Conservation (phyloP, 2,888 invertebrate species). For the Agrochola macilenta region DNA sequence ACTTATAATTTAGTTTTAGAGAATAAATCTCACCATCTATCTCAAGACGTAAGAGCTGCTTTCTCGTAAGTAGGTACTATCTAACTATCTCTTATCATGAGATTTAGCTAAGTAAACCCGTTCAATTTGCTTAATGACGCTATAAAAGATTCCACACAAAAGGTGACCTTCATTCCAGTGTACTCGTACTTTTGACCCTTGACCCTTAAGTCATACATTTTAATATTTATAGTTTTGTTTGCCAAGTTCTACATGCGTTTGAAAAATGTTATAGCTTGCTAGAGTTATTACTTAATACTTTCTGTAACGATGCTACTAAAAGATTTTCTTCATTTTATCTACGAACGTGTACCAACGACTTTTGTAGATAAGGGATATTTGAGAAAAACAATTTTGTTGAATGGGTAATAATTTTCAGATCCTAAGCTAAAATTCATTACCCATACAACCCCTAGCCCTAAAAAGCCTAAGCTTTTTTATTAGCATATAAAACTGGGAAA, state of each 20-base stretch:
- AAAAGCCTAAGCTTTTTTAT: too few relatives aligned
- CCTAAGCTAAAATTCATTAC: too few relatives aligned
- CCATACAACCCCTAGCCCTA: too few relatives aligned
- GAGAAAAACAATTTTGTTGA: not conserved
- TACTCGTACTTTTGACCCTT: constrained; percentile 3
- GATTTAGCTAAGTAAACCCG: constrained; percentile 1
- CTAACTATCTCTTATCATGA: not conserved
- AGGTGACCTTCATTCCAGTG: not conserved
- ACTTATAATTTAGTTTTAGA: not conserved
- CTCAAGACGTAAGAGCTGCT: not conserved
- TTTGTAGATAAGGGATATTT: constrained; percentile 11
- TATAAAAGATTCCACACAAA: constrained; percentile 23
- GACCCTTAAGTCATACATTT: constrained; percentile 22
- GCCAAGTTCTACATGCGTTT: constrained; percentile 19
- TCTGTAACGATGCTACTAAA: constrained; percentile 1
- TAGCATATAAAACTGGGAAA: not conserved
- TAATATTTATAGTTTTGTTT: constrained; percentile 37
- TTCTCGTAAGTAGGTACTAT: not conserved
- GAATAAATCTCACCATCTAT: not conserved
- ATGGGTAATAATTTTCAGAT: not conserved
- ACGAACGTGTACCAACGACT: too few relatives aligned
- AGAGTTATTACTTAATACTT: constrained; percentile 21
- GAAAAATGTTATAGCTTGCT: constrained; percentile 11
- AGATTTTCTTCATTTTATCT: not conserved
- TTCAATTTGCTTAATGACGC: constrained; percentile 29